Percentiles rank a stretch among this genome's conserved stretches.
These are phyloP conservation scores for Corydoras sp. DNA, from an alignment of 2,113 vertebrate genomes.

Conservation along the genomic window DNA sequence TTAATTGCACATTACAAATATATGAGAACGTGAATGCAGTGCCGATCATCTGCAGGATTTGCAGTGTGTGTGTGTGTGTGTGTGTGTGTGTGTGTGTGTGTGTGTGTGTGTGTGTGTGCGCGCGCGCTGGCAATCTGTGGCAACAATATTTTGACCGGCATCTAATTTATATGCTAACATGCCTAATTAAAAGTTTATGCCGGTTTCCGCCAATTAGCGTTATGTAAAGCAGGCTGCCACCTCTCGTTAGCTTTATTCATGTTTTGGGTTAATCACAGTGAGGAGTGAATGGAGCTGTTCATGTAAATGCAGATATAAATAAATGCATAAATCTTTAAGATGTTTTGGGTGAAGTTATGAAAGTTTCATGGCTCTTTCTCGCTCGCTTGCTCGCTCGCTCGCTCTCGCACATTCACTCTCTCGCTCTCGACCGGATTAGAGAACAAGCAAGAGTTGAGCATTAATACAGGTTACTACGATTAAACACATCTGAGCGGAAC, in stretches of 20 bases:
- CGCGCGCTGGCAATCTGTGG: background rate
- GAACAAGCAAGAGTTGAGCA: no score
- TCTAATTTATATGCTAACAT: background rate
- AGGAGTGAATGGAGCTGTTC: background rate
- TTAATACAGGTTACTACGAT: no score
- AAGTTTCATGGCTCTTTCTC: no score
- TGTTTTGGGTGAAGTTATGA: no score
- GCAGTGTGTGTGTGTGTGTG: background rate
- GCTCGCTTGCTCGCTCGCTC: no score
- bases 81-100: background rate
- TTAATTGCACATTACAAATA: no score
- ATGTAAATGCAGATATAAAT: background rate
- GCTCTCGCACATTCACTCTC: no score
- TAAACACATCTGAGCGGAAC: no score
- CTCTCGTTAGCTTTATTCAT: background rate
- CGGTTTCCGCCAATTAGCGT: background rate
- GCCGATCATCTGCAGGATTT: no score
- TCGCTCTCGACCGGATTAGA: no score
- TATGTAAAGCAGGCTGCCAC: background rate
- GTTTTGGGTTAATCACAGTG: background rate
- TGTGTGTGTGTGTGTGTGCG: background rate
- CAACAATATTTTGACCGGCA: background rate
- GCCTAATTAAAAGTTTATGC: background rate
- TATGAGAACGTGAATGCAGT: no score
- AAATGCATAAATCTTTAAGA: background rate